Base-by-base conservation (phyloP, 1,140 invertebrate genomes). In the Stenopsyche tienmushanensis region DNA sequence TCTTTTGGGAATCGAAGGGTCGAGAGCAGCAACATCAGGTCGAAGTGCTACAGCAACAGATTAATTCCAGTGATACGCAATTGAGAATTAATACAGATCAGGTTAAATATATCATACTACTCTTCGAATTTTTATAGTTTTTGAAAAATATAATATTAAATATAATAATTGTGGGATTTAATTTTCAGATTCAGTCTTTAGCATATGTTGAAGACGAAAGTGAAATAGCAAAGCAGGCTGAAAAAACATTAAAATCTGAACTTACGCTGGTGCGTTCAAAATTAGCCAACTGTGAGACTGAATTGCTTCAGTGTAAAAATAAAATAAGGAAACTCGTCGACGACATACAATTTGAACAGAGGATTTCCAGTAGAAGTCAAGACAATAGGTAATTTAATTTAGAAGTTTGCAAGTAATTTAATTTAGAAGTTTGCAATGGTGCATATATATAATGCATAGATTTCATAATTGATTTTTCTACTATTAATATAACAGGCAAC, bases 1-100 rank as follows among this genome's bases (percentile, higher is more conserved):
- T 89, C 15, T 93, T 88, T 75, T 91, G 92, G 86, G 93, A 96
- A 78, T 86, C 86, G 66, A 93, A 93, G 78, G 90, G 92, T 66
- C 82, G 88, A 64, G 92, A 96, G 73, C 90, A 92, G 72, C 87
- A 92, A 72, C 84, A 90, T 73, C 89, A 94, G 74, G 84, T 93
- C 70, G 90, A 93, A 73, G 85, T 87, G 72, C 84, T 95, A 70
- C 86, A 90, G 49, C 87, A 92, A 72, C 92, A 95, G 79, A 86
- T 92, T 15, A 85, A 82, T 68, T 86, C 89, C 25, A 85, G 92
- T 17, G 90, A 93, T 75, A 86, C 87, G 68, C 84, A 86, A 62
- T 85, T 87, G 62, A 81, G 88, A 64, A 85, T 87, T 55, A 88
- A 88, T 70, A 87, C 89, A 72, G 90, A 92, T 75, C 90, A 92